These are phyloP conservation scores for Ranitomeya imitator DNA, from an alignment of 2,113 vertebrate species.

Conservation along the genomic window DNA sequence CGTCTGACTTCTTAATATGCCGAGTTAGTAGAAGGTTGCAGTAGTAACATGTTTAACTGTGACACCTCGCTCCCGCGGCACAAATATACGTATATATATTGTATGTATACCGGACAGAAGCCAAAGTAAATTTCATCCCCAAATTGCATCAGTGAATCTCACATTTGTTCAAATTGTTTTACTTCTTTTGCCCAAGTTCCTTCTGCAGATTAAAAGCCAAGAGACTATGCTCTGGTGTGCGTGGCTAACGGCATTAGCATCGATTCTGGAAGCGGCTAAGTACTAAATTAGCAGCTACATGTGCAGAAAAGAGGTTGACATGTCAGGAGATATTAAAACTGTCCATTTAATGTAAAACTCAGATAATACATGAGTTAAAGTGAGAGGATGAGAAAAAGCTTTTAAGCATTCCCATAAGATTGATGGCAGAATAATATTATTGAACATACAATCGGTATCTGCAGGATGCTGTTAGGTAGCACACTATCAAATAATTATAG, in stretches of 20 bases:
- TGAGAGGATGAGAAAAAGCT: slow-evolving; percentile 82
- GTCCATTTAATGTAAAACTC: slow-evolving; percentile 83
- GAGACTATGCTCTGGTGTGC: slow-evolving; percentile 68
- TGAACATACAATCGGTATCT: slow-evolving; percentile 70
- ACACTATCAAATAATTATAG: slow-evolving; percentile 75
- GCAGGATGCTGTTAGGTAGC: slow-evolving; percentile 75
- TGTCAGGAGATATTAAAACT: slow-evolving; percentile 80
- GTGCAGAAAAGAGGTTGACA: slow-evolving; percentile 75
- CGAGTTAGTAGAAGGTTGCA: background rate
- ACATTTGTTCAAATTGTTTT: slow-evolving; percentile 77
- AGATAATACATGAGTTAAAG: slow-evolving; percentile 83
- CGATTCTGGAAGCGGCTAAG: slow-evolving; percentile 75
- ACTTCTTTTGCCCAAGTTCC: slow-evolving; percentile 73
- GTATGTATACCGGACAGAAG: background rate
- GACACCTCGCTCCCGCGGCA: slow-evolving; percentile 9
- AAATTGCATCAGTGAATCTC: slow-evolving; percentile 72
- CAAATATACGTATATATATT: background rate
- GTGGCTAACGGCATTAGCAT: slow-evolving; percentile 75
- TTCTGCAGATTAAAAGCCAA: slow-evolving; percentile 80
- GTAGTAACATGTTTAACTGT: slow-evolving; percentile 13
- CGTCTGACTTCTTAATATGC: background rate
- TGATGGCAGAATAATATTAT: slow-evolving; percentile 76
- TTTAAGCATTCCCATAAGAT: slow-evolving; percentile 81
- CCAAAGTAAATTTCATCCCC: slow-evolving; percentile 54
- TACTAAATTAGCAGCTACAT: slow-evolving; percentile 72